Conservation (phyloP, 2,113 vertebrate genomes). For the Nesogale talazaci region DNA sequence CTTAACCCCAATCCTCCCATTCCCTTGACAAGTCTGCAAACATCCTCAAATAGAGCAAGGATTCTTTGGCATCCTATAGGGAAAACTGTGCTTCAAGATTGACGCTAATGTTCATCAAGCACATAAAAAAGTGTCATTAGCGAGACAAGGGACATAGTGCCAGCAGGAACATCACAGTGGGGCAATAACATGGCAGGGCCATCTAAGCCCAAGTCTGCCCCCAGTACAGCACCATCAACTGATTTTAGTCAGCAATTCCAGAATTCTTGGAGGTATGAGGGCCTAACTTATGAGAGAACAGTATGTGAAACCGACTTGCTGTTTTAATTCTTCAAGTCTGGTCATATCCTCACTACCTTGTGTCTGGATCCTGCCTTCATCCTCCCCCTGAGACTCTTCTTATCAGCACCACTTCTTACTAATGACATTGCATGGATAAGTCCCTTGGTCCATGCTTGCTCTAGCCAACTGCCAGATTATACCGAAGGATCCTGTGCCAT, state of each 20-base stretch:
- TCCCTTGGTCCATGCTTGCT: not conserved
- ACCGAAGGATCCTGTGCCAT: not conserved
- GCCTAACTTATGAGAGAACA: not conserved
- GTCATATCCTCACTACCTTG: not conserved
- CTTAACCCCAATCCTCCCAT: not conserved
- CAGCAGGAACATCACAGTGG: not conserved
- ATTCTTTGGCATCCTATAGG: not conserved
- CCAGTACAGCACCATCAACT: not conserved
- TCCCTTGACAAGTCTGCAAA: not conserved
- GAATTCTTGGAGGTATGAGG: not conserved
- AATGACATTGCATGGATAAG: not conserved
- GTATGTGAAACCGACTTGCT: not conserved
- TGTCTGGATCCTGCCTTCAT: not conserved
- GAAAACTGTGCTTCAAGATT: not conserved
- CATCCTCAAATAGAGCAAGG: not conserved
- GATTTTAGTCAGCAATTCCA: not conserved
- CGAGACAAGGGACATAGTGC: not conserved
- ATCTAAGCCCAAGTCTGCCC: not conserved
- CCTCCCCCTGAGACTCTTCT: accelerated
- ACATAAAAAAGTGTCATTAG: not conserved
- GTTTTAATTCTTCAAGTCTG: not conserved
- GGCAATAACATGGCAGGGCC: not conserved
- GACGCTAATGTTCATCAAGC: not conserved
- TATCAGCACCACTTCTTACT: not conserved
- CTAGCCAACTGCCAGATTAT: not conserved